These are phyloP conservation scores for Bagarius yarrelli DNA, from an alignment of 2,113 vertebrate genomes.

Conservation along the genomic window DNA sequence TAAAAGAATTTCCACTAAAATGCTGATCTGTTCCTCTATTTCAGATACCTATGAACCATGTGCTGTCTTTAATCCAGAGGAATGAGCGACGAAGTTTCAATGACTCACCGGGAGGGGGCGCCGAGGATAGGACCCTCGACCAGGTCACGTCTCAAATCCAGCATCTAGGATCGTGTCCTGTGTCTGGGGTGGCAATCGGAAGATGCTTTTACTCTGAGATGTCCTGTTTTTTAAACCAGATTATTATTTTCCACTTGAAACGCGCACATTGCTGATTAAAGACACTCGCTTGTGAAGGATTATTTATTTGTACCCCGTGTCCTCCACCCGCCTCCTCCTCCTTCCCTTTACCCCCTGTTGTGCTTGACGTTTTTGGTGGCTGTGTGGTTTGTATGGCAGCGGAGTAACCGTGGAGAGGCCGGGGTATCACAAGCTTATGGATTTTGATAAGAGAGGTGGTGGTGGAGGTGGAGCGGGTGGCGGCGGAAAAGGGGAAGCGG, in stretches of 20 bases:
- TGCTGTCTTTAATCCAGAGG: background rate
- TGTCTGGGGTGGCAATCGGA: background rate
- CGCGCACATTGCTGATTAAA: background rate
- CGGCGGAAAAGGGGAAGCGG: constrained; percentile 80
- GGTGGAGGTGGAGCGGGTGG: constrained; percentile 75
- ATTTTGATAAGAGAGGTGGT: constrained; percentile 58
- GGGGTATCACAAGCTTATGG: constrained; percentile 60
- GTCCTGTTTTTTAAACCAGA: background rate
- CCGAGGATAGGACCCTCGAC: constrained; percentile 29
- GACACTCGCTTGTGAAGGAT: background rate
- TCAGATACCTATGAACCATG: constrained; percentile 14
- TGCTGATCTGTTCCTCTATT: background rate
- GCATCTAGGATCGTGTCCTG: constrained; percentile 35
- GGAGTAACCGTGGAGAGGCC: constrained; percentile 59
- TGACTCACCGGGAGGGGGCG: constrained; percentile 39
- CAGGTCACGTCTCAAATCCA: constrained; percentile 7
- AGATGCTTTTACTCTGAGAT: constrained; percentile 13
- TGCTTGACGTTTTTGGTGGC: constrained; percentile 43
- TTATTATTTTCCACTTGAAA: constrained; percentile 1
- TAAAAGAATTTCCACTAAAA: background rate
- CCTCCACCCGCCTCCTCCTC: constrained; percentile 20
- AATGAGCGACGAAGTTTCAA: constrained; percentile 41
- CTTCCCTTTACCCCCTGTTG: constrained; percentile 17
- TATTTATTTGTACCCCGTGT: background rate
- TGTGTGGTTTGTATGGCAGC: constrained; percentile 54